Evolutionary conservation across 1,140 invertebrate genomes (phyloP).

Genomic region (Drosophila elegans): DNA sequence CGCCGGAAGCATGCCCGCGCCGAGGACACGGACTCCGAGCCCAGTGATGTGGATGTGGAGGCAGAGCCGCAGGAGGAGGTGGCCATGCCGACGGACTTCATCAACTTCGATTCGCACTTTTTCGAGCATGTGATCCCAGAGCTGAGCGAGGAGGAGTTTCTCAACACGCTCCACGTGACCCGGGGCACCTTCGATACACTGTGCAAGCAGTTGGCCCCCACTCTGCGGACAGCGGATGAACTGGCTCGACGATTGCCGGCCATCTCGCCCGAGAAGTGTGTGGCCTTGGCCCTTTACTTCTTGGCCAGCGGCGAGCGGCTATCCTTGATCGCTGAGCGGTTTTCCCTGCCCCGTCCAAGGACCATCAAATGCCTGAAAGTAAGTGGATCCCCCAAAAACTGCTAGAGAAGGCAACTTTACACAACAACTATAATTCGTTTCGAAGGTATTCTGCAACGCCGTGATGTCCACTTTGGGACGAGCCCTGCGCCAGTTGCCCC

Average conservation of each 20-base stretch:
- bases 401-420: no score
- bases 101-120: conserved; percentile 28
- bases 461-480: conserved; percentile 61
- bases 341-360: conserved; percentile 45
- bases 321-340: conserved; percentile 52
- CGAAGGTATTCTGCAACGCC: conserved; percentile 61
- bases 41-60: background rate
- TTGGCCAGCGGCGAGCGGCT: conserved; percentile 69
- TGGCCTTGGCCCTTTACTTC: conserved; percentile 66
- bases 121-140: conserved; percentile 39
- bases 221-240: conserved; percentile 36
- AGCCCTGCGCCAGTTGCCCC: conserved; percentile 55
- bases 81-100: background rate
- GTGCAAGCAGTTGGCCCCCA: conserved; percentile 54
- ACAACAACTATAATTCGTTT: no score
- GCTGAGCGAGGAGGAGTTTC: conserved; percentile 59
- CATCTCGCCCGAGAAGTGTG: conserved; percentile 52
- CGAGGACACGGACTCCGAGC: background rate
- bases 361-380: conserved; percentile 45
- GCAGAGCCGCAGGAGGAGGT: background rate
- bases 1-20: conserved; percentile 52
- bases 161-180: conserved; percentile 61
- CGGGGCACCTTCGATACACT: conserved; percentile 64
- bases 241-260: background rate
- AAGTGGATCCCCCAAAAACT: no score